Percentiles rank a stretch among this genome's conserved stretches.
Conservation (phyloP, 37 sponge, comb jelly and placozoan genomes). For the Spongia lamella region DNA sequence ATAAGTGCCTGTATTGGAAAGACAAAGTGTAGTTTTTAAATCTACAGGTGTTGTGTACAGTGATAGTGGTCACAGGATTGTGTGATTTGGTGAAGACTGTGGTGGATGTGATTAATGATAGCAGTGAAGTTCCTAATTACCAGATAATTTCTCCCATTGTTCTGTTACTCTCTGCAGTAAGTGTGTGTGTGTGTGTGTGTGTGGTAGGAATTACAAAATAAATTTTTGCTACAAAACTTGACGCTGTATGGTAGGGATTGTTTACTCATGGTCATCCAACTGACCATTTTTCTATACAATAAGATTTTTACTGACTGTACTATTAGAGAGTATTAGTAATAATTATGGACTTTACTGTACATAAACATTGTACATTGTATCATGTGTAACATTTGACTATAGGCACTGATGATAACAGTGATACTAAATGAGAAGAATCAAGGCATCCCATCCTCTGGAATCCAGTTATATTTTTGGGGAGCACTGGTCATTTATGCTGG, state of each 20-base stretch:
- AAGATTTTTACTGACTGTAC: too few species aligned
- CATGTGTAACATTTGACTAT: too few species aligned
- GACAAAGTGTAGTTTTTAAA: too few species aligned
- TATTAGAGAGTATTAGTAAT: too few species aligned
- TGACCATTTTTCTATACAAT: too few species aligned
- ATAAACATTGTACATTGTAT: too few species aligned
- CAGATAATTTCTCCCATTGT: constrained; percentile 63
- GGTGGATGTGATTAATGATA: constrained; percentile 1
- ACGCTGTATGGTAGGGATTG: too few species aligned
- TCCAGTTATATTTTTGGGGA: constrained; percentile 72
- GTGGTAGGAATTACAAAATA: too few species aligned
- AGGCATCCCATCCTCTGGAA: constrained; percentile 66
- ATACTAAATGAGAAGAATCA: constrained; percentile 24
- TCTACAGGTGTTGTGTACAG: constrained; percentile 34
- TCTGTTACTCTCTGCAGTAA: constrained; percentile 48
- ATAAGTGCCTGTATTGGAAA: too few species aligned
- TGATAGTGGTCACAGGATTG: constrained; percentile 36
- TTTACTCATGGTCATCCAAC: too few species aligned
- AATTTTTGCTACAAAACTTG: too few species aligned
- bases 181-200: constrained; percentile 2
- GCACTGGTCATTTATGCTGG: constrained; percentile 52
- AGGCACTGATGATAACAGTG: constrained; percentile 53
- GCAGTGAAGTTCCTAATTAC: constrained; percentile 16
- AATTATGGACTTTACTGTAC: too few species aligned
- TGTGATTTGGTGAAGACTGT: constrained; percentile 58